Evolutionary conservation across 2,113 vertebrate species (phyloP).

Genomic region (Malaclemys terrapin): DNA sequence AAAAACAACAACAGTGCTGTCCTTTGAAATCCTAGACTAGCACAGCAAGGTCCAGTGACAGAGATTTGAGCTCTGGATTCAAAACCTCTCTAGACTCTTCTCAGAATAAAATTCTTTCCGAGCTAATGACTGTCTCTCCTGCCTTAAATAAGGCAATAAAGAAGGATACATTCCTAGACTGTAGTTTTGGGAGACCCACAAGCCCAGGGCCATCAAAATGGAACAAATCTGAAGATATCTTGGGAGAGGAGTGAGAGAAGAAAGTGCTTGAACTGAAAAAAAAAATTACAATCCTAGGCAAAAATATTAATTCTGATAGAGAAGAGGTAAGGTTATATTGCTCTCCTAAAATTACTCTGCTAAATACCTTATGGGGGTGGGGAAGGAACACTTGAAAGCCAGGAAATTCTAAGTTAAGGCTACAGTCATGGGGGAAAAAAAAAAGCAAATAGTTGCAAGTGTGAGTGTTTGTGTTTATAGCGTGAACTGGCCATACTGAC

Average conservation of each 20-base stretch:
- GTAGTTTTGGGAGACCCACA: conserved; percentile 25
- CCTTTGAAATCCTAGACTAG: not conserved
- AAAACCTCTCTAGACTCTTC: not conserved
- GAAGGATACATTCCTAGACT: not conserved
- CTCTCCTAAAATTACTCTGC: not conserved
- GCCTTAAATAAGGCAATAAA: not conserved
- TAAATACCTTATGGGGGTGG: not conserved
- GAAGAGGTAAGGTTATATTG: not conserved
- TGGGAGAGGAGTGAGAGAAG: conserved; percentile 35
- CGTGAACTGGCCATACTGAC: not conserved
- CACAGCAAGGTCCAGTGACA: not conserved
- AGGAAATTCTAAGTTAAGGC: not conserved
- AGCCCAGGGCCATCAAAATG: conserved; percentile 13
- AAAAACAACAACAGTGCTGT: not conserved
- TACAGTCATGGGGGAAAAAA: not conserved
- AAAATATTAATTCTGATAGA: not conserved
- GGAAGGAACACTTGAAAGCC: not conserved
- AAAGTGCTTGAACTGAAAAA: not conserved
- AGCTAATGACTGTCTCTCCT: not conserved
- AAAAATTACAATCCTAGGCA: not conserved
- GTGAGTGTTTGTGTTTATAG: not conserved
- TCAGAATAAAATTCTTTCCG: not conserved
- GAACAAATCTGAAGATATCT: conserved; percentile 4
- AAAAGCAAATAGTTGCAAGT: not conserved
- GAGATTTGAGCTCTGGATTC: not conserved